Evolutionary conservation across 2,888 invertebrate genomes (phyloP), one percentile per base, ranked within the genome.

Genomic region (Idaea straminata): DNA sequence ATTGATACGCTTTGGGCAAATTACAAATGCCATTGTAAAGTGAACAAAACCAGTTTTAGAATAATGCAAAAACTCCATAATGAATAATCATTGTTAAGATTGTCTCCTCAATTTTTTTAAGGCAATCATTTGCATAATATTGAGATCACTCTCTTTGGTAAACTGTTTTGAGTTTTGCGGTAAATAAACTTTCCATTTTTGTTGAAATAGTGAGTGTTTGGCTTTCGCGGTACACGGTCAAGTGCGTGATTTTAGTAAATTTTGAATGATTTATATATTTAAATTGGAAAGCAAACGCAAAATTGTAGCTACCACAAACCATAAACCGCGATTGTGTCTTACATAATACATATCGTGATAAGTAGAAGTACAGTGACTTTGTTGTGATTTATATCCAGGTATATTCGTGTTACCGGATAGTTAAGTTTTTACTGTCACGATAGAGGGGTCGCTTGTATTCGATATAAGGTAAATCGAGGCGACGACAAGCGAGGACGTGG

Each of bases 391-490:
- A 89, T 85, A 87, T 86, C 84, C 83, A 86, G 85, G 87, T 88
- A 86, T 82, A 83, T 87, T 87, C 90, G 85, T 92, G 92, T 89
- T 82, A 81, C 84, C 83, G 83, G 88, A 91, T 91, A 91, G 89
- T 91, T 91, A 89, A 89, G 83, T 84, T 91, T 91, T 91, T 90
- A 91, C 82, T 82, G 84, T 83, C 88, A 83, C 84, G 89, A 91
- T 89, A 91, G 84, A 85, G 86, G 86, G 76, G 79, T 77, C 76
- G 77, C 81, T 79, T 83, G 84, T 87, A 86, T 88, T 83, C 81
- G 84, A 89, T 91, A 92, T 91, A 89, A 85, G 78, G 79, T 76
- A 73, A 77, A 79, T 73, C 80, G 81, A 86, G 78, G 87, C 86
- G 91, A 84, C 88, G 90, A 91, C 91, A 91, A 83, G 74, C 86